Percentiles rank a stretch among this genome's conserved stretches.
Conservation (phyloP, 2,888 invertebrate species). For the Bombylius discolor region DNA sequence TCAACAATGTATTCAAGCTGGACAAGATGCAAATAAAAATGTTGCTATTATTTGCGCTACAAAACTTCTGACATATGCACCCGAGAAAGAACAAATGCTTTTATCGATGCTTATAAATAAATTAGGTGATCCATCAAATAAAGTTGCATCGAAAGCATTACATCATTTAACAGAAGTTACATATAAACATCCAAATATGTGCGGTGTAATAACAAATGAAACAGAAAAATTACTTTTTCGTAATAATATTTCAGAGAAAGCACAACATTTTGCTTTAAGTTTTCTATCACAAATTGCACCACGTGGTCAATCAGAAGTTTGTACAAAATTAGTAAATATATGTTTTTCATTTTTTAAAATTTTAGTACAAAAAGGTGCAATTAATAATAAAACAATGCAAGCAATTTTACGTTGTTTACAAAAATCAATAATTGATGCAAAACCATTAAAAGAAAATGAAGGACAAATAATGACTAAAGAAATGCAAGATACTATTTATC, state of each 20-base stretch:
- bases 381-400: slow-evolving; percentile 73
- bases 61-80: slow-evolving; percentile 27
- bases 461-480: slow-evolving; percentile 29
- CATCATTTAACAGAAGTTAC: slow-evolving; percentile 74
- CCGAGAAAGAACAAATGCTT: slow-evolving; percentile 42
- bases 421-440: slow-evolving; percentile 43
- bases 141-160: slow-evolving; percentile 77
- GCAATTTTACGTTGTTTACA: slow-evolving; percentile 72
- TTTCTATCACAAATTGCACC: slow-evolving; percentile 72
- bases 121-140: slow-evolving; percentile 73
- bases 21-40: slow-evolving; percentile 32
- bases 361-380: slow-evolving; percentile 64
- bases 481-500: slow-evolving; percentile 56
- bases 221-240: slow-evolving; percentile 84
- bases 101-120: slow-evolving; percentile 81
- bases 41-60: slow-evolving; percentile 27
- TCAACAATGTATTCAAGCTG: slow-evolving; percentile 31
- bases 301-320: slow-evolving; percentile 62
- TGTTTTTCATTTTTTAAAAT: slow-evolving; percentile 96
- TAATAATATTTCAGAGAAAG: slow-evolving; percentile 67
- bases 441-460: slow-evolving; percentile 21
- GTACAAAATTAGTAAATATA: slow-evolving; percentile 72
- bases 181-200: slow-evolving; percentile 83
- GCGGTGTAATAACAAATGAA: slow-evolving; percentile 70
- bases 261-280: slow-evolving; percentile 89